Conservation (phyloP, 2,113 vertebrate genomes). For the Madoqua kirkii region DNA sequence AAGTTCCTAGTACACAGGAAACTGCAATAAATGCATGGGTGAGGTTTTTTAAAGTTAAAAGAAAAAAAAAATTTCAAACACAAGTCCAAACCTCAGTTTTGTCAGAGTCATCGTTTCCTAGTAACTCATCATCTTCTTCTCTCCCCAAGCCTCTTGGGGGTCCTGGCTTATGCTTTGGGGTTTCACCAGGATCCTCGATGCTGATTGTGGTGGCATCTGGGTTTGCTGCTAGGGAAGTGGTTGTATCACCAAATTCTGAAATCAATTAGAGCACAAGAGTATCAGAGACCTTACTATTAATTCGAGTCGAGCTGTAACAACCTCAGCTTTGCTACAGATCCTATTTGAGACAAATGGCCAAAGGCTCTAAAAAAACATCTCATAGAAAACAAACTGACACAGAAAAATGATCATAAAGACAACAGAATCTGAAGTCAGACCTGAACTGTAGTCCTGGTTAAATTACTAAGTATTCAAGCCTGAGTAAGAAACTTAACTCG, state of each 20-base stretch:
- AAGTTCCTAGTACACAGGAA: not conserved
- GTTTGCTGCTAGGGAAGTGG: slow-evolving; percentile 78
- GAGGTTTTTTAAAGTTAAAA: not conserved
- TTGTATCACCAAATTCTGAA: slow-evolving; percentile 90
- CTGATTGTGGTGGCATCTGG: slow-evolving; percentile 86
- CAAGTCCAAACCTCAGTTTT: slow-evolving; percentile 86
- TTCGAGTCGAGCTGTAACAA: not conserved
- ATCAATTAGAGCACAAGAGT: not conserved
- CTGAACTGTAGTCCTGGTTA: not conserved
- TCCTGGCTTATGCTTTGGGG: slow-evolving; percentile 75
- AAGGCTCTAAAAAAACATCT: not conserved
- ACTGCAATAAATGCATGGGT: not conserved
- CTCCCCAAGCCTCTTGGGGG: slow-evolving; percentile 65
- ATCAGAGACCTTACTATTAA: not conserved
- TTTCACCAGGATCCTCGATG: slow-evolving; percentile 82
- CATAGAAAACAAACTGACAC: not conserved
- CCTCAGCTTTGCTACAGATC: not conserved
- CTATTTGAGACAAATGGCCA: not conserved
- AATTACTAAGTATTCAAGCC: not conserved
- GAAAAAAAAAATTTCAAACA: not conserved
- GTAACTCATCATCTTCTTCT: slow-evolving; percentile 84
- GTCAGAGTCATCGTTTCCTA: slow-evolving; percentile 86
- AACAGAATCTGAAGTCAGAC: not conserved
- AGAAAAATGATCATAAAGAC: not conserved
- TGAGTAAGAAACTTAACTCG: not conserved